A percentile compares a stretch with the other conserved stretches of the same genome.
Conservation (phyloP, 2,797 vertebrate species). For the Leptoclinus maculatus region DNA sequence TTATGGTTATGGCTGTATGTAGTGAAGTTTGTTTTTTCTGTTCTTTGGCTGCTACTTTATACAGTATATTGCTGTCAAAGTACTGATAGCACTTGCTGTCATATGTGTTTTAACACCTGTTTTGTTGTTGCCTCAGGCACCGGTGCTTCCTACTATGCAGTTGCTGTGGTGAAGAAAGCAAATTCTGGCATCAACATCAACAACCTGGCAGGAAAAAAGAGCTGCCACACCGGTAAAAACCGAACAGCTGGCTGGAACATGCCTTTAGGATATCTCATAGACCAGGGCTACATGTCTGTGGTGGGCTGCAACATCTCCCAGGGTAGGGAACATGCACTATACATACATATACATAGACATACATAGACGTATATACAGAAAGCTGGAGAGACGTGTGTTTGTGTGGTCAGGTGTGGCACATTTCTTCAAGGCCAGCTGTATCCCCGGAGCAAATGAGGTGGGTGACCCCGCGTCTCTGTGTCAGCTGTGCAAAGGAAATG, state of each 20-base stretch:
- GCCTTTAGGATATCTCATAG: constrained; percentile 90
- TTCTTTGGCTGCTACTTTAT: too few relatives aligned
- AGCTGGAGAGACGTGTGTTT: constrained; percentile 8
- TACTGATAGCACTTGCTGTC: background rate
- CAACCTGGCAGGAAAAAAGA: constrained; percentile 84
- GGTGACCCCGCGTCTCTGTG: constrained; percentile 86
- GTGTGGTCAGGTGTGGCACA: constrained; percentile 85
- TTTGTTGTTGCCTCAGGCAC: constrained; percentile 64
- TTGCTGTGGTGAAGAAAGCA: constrained; percentile 88
- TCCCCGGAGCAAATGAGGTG: constrained; percentile 85
- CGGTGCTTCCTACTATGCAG: constrained; percentile 87
- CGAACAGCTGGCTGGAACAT: constrained; percentile 93
- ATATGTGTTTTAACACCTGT: background rate
- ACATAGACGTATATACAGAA: background rate
- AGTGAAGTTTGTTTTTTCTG: too few relatives aligned
- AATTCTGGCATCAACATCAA: constrained; percentile 84
- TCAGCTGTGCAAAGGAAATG: constrained; percentile 87
- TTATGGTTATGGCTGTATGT: too few relatives aligned
- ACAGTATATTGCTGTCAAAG: background rate
- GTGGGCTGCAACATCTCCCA: constrained; percentile 88
- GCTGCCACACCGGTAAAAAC: constrained; percentile 93
- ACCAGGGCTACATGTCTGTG: constrained; percentile 89
- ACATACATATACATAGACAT: background rate
- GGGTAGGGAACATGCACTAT: constrained; percentile 74
- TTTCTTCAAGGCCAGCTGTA: constrained; percentile 91